A percentile compares a stretch with the other conserved stretches of the same genome.
Conservation (phyloP, 2,797 vertebrate genomes). For the Morelia viridis region DNA sequence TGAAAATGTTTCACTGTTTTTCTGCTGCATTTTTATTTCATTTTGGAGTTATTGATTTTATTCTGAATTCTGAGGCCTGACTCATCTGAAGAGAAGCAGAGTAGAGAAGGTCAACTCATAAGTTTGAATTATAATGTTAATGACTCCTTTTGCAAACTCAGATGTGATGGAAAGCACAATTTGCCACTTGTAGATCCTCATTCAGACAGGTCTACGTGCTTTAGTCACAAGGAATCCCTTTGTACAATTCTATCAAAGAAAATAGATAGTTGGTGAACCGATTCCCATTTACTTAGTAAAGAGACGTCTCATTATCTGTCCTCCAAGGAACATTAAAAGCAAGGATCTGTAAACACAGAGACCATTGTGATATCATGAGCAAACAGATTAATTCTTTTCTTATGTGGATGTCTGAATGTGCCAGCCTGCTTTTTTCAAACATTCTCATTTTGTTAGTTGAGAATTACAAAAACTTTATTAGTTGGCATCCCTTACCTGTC, state of each 20-base stretch:
- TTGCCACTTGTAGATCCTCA: background rate
- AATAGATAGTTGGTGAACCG: background rate
- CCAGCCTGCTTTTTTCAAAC: background rate
- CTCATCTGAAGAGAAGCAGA: background rate
- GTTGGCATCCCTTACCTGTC: conserved; percentile 77
- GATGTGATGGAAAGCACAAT: background rate
- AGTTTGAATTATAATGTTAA: background rate
- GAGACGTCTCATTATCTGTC: background rate
- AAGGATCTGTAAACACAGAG: background rate
- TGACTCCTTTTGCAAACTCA: background rate
- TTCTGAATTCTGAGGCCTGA: background rate
- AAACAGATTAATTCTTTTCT: background rate
- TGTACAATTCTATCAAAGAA: background rate
- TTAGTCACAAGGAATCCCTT: background rate
- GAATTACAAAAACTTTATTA: background rate
- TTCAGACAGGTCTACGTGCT: background rate
- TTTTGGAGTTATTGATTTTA: background rate
- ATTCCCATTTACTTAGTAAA: background rate
- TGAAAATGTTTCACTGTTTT: background rate
- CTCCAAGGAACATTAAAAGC: background rate
- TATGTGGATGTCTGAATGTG: background rate
- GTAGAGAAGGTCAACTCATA: background rate
- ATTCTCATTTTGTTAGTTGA: background rate
- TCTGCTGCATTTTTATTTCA: background rate
- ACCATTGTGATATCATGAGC: background rate